phyloP scores from a whole-genome alignment of 2,797 vertebrate genomes.

The Cyclopterus lumpus region DNA sequence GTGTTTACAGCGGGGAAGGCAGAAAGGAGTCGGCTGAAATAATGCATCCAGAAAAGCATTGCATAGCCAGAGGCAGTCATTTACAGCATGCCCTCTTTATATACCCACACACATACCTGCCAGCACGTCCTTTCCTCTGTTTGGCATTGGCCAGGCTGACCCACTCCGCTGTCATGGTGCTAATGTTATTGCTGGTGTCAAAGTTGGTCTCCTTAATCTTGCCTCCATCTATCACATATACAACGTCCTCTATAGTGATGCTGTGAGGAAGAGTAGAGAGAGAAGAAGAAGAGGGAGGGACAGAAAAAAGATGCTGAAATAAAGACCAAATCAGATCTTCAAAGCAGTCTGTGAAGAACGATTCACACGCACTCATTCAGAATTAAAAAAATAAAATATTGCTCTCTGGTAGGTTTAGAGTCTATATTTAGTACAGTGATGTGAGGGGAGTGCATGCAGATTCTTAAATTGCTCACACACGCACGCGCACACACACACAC shows the following conservation, averaged over 20 bases:
- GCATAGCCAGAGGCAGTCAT: slow-evolving; percentile 12
- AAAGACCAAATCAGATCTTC: slow-evolving; percentile 43
- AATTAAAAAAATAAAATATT: slow-evolving; percentile 49
- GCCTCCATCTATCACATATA: slow-evolving; percentile 96
- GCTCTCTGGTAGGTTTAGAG: slow-evolving; percentile 43
- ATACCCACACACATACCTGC: slow-evolving; percentile 83
- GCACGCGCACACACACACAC: neutral
- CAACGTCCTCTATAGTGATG: slow-evolving; percentile 98
- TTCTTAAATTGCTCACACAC: slow-evolving; percentile 52
- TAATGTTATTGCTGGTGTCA: slow-evolving; percentile 98
- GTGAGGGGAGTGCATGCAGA: slow-evolving; percentile 36
- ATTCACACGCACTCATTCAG: slow-evolving; percentile 23
- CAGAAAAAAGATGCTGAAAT: neutral
- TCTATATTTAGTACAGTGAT: slow-evolving; percentile 57
- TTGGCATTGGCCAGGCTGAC: slow-evolving; percentile 98
- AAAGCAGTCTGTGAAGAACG: slow-evolving; percentile 43
- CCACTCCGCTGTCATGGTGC: slow-evolving; percentile 97
- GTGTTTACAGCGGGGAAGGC: slow-evolving; percentile 31
- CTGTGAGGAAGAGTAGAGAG: slow-evolving; percentile 71
- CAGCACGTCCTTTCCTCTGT: slow-evolving; percentile 96
- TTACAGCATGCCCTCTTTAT: slow-evolving; percentile 18
- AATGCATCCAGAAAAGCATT: slow-evolving; percentile 27
- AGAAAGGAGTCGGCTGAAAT: slow-evolving; percentile 20
- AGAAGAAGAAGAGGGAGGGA: slow-evolving; percentile 2
- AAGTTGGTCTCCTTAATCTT: slow-evolving; percentile 99